Evolutionary conservation across 53 echinoderm and acorn worm species (phyloP).

Genomic region (Crossaster papposus): DNA sequence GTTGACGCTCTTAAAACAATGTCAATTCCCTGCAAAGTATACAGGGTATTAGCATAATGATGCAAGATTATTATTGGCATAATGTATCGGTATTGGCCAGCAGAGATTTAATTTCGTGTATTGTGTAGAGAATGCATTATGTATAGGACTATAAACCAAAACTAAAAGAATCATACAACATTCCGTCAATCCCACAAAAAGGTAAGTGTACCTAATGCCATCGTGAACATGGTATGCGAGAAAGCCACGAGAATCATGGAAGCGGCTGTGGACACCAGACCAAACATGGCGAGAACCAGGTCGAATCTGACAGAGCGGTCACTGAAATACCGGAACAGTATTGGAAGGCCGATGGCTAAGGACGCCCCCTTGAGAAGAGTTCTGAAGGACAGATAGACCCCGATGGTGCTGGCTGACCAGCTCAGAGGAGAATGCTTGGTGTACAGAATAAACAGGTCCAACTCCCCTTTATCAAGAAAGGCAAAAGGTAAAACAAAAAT

Average conservation of each 20-base stretch:
- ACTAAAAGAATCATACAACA: no score
- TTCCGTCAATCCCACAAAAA: no score
- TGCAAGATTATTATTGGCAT: no score
- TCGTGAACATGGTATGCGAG: neutral
- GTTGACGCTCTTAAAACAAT: no score
- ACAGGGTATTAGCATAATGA: no score
- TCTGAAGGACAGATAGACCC: constrained; percentile 62
- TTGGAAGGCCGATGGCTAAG: constrained; percentile 57
- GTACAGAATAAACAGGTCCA: constrained; percentile 76
- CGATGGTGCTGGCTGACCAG: constrained; percentile 69
- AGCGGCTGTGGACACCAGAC: neutral
- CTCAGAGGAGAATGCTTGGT: constrained; percentile 81
- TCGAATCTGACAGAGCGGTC: constrained; percentile 22
- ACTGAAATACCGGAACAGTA: constrained; percentile 28
- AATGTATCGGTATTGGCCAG: no score
- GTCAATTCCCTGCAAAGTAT: no score
- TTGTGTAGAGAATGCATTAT: no score
- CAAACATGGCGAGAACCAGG: constrained; percentile 4
- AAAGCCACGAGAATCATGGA: constrained; percentile 2
- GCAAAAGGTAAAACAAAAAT: no score
- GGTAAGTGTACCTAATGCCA: neutral
- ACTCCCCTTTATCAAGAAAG: constrained; percentile 55
- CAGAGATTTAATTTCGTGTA: no score
- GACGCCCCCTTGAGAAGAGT: constrained; percentile 64
- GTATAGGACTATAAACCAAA: no score